Conservation (phyloP, 2,113 vertebrate species). For the Takifugu bimaculatus region DNA sequence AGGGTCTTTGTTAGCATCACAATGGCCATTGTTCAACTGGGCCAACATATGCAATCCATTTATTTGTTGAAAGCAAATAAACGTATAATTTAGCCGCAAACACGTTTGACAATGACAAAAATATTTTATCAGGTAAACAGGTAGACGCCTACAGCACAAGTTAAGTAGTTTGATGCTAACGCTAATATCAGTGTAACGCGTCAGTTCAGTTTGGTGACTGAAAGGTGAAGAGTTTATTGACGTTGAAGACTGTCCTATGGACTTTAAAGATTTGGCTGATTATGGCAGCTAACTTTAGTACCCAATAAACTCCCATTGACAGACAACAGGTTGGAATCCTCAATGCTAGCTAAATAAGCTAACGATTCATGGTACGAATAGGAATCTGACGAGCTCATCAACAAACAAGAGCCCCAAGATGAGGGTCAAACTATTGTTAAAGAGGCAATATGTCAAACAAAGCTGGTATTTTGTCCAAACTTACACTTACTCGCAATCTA, state of each 20-base stretch:
- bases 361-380: background rate
- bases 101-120: background rate
- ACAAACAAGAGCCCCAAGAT: background rate
- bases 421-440: constrained; percentile 1
- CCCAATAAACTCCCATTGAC: no score
- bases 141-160: background rate
- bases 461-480: background rate
- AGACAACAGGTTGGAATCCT: constrained; percentile 58
- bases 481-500: background rate
- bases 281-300: background rate
- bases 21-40: background rate
- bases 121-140: no score
- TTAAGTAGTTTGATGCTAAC: constrained; percentile 26
- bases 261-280: no score
- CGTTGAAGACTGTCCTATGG: background rate
- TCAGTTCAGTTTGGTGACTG: background rate
- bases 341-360: constrained; percentile 21
- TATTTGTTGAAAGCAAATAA: background rate
- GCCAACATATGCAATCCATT: background rate
- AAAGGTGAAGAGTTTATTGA: background rate
- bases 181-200: constrained; percentile 33
- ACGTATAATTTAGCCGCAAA: background rate
- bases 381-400: background rate
- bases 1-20: background rate
- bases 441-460: background rate